phyloP scores from a whole-genome alignment of 1,140 invertebrate genomes.

The Stenopsyche tienmushanensis region DNA sequence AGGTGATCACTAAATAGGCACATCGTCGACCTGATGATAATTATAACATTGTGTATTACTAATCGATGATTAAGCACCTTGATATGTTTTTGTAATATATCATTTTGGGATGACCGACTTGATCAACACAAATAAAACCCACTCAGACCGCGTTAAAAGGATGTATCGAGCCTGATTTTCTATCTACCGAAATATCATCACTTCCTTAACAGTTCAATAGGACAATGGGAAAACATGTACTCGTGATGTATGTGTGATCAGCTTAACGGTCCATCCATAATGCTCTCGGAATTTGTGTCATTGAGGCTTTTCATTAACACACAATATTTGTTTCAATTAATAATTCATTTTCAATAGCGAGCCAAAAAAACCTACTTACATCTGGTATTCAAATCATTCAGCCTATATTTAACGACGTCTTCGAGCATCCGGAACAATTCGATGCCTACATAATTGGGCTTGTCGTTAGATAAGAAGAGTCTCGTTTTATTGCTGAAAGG shows the following conservation, averaged over 20 bases:
- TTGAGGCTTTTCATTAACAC: slow-evolving; percentile 2
- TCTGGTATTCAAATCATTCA: too few relatives aligned
- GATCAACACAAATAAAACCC: neutral
- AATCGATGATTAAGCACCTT: neutral
- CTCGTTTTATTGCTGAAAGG: neutral
- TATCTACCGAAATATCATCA: neutral
- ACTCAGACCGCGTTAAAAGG: neutral
- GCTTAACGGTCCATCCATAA: neutral
- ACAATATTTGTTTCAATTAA: slow-evolving; percentile 13
- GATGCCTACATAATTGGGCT: too few relatives aligned
- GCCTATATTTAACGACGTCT: too few relatives aligned
- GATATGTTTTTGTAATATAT: too few relatives aligned
- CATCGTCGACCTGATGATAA: too few relatives aligned
- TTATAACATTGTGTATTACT: too few relatives aligned
- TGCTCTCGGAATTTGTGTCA: slow-evolving; percentile 1
- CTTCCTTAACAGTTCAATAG: too few relatives aligned
- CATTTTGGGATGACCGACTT: neutral
- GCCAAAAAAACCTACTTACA: neutral
- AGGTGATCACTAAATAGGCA: too few relatives aligned
- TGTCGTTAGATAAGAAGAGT: too few relatives aligned
- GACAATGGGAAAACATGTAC: too few relatives aligned
- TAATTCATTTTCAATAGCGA: slow-evolving; percentile 3
- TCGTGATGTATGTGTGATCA: neutral
- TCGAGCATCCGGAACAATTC: neutral
- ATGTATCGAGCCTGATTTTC: neutral